Base-by-base conservation (phyloP, 2,113 vertebrate genomes). In the Notiomystis cincta region DNA sequence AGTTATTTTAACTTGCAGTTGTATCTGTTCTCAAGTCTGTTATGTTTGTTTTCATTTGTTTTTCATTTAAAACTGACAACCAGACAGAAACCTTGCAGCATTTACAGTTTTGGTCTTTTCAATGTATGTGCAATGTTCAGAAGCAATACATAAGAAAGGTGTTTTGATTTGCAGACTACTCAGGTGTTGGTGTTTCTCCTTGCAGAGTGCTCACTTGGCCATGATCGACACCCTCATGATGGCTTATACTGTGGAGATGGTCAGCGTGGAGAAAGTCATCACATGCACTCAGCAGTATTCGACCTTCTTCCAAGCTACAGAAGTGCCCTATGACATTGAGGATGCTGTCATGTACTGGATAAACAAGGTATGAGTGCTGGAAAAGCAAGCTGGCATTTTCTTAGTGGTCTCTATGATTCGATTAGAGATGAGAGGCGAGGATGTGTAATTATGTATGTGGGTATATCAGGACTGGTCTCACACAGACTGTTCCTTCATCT, bases 141-240 rank as follows among this genome's bases (percentile, higher is more conserved):
- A 67, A 83, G 56, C 3, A 1, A 15, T 37, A 5, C 0, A 0
- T 47, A 17, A 58, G 18, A n/a, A 87, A 13, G 20, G n/a, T 27
- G 6, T 64, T 61, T 48, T 28, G 15, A 48, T 76, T 48, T 80
- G 69, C 42, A 30, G 15, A 27, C 51, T 78, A 16, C 80, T 73
- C 14, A 8, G 30, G 21, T 44, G 31, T 84, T 91, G 57, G 10
- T 56, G 18, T 33, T 48, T 93, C 30, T 76, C 28, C 47, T 91
- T 98, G 45, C 94, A 99, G 99, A 99, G 98, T 35, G 98, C 99
- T 73, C 99, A 99, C 95, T 88, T 99, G 98, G 99, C 99, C 35
- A 98, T 99, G 99, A 98, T 99, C 1, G 99, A 99, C 96, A 98
- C 99, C 8, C 97, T 99, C 56, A 99, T 99, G 99, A 99, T 99